Conservation (phyloP, 2,113 vertebrate genomes). For the Piprites chloris region DNA sequence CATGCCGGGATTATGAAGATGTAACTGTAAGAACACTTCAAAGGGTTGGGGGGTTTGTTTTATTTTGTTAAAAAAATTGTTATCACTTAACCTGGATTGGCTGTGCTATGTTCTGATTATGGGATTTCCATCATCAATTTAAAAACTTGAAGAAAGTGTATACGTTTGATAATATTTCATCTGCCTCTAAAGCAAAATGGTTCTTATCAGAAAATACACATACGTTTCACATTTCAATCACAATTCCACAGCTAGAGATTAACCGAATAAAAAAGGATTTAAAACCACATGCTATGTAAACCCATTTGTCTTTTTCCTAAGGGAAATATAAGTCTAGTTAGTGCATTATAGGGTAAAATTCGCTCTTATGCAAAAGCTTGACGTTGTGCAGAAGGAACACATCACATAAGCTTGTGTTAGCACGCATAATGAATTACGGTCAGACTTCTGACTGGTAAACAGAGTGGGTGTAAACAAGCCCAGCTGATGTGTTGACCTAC, state of each 20-base stretch:
- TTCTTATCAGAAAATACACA: conserved; percentile 61
- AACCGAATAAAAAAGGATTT: conserved; percentile 46
- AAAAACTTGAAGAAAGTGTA: conserved; percentile 44
- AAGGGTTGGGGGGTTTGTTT: conserved; percentile 50
- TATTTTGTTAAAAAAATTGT: conserved; percentile 46
- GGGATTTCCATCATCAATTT: conserved; percentile 63
- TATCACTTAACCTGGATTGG: conserved; percentile 60
- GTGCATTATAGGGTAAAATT: background rate
- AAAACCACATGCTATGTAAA: conserved; percentile 32
- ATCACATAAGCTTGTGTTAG: background rate
- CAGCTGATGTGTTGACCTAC: background rate
- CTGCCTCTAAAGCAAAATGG: conserved; percentile 59
- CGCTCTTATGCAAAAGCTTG: background rate
- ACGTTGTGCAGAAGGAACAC: background rate
- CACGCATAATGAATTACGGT: background rate
- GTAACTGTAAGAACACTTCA: conserved; percentile 65
- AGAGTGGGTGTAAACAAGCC: background rate
- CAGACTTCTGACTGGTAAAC: background rate
- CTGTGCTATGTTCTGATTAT: conserved; percentile 69
- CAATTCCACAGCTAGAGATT: conserved; percentile 37
- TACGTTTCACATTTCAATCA: conserved; percentile 46
- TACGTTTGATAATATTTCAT: conserved; percentile 41
- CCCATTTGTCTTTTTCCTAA: conserved; percentile 28
- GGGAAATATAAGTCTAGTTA: conserved; percentile 8
- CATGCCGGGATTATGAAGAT: conserved; percentile 65